These are phyloP conservation scores for Myiothlypis chrysogaster DNA, from an alignment of 2,797 vertebrate genomes.

Conservation along the genomic window DNA sequence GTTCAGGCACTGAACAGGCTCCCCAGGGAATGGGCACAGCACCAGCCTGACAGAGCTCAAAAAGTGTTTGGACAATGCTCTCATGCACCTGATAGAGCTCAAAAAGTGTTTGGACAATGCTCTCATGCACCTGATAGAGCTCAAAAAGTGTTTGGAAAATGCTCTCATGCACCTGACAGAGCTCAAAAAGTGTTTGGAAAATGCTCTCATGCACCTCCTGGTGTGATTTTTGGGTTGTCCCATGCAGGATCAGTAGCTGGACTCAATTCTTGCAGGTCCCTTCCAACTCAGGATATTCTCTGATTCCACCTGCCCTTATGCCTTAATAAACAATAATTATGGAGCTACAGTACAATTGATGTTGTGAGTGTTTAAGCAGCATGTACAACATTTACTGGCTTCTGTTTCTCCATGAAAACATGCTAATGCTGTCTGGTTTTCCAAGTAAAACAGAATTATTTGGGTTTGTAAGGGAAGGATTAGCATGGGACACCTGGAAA, in stretches of 20 bases:
- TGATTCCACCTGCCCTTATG: neutral
- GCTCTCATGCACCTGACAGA: no score
- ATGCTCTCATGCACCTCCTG: fast-evolving
- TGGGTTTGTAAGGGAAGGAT: neutral
- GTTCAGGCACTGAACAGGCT: no score
- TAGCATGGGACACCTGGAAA: neutral
- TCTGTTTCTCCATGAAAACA: neutral
- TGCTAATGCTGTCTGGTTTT: neutral
- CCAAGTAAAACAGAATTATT: neutral
- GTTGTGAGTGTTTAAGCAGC: neutral
- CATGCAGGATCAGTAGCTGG: neutral
- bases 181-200: neutral
- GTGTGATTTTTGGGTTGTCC: neutral
- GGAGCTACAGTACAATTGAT: neutral
- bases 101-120: neutral
- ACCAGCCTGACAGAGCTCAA: neutral
- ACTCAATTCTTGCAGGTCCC: neutral
- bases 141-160: no score
- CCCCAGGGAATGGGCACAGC: neutral
- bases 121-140: no score
- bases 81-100: no score
- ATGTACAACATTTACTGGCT: neutral
- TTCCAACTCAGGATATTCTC: neutral
- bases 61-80: neutral
- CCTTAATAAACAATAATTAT: neutral